phyloP scores from a whole-genome alignment of 30 jellyfish, hydroid and myxozoan genomes.

The Aurelia sp. region DNA sequence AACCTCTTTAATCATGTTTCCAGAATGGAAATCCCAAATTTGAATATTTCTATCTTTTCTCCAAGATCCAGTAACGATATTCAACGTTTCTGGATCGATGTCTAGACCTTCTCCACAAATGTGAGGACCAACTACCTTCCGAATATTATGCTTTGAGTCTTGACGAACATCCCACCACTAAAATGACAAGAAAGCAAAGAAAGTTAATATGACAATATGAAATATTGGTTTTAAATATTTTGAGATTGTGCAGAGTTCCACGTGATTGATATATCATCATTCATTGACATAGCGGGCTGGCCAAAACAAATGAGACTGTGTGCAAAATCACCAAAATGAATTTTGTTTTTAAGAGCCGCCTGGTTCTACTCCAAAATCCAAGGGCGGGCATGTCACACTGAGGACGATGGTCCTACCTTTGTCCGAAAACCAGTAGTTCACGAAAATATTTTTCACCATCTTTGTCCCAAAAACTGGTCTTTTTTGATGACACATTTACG shows the following conservation, averaged over 20 bases:
- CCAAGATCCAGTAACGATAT: conserved; percentile 96
- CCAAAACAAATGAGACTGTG: no score
- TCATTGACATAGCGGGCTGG: not conserved
- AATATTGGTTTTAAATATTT: not conserved
- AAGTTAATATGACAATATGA: not conserved
- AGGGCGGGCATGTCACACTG: no score
- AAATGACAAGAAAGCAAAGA: not conserved
- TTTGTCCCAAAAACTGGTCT: no score
- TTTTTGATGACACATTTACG: no score
- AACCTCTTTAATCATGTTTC: conserved; percentile 72
- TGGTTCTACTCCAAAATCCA: not conserved
- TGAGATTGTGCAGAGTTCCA: not conserved
- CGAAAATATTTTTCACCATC: no score
- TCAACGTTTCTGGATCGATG: conserved; percentile 84
- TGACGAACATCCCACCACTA: conserved; percentile 98
- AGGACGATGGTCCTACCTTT: no score
- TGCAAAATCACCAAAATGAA: no score
- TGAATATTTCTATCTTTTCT: conserved; percentile 82
- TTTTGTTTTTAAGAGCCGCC: not conserved
- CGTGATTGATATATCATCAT: not conserved
- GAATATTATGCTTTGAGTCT: conserved; percentile 73
- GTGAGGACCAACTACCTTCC: conserved; percentile 93
- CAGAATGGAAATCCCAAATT: conserved; percentile 93
- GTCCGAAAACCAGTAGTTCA: no score
- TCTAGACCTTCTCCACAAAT: conserved; percentile 98